Evolutionary conservation across 1,140 invertebrate species (phyloP).

Genomic region (Armadillidium nasatum): DNA sequence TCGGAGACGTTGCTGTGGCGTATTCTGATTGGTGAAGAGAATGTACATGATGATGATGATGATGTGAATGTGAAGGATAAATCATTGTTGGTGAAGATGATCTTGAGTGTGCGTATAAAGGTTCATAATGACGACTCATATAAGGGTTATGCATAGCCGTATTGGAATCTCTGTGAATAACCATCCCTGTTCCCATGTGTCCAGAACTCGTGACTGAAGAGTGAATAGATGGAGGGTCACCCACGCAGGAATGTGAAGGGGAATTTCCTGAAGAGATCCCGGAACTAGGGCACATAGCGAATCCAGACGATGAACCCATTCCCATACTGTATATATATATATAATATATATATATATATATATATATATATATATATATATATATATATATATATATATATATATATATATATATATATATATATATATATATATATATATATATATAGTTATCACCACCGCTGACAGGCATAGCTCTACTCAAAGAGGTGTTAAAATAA

Average conservation of each 20-base stretch:
- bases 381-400: too few species aligned
- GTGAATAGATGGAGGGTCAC: neutral
- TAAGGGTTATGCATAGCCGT: neutral
- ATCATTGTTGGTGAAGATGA: neutral
- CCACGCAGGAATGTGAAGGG: neutral
- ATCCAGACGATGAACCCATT: neutral
- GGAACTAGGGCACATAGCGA: neutral
- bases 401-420: too few species aligned
- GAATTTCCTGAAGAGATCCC: neutral
- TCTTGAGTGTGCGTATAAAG: neutral
- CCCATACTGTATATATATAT: neutral
- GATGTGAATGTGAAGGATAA: neutral
- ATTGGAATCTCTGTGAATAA: neutral
- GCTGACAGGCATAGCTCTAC: too few species aligned
- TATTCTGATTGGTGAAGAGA: neutral
- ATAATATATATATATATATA: neutral
- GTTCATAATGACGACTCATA: neutral
- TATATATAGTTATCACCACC: too few species aligned
- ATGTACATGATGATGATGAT: neutral
- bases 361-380: too few species aligned
- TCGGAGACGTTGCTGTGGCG: neutral
- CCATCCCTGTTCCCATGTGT: neutral
- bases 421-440: too few species aligned
- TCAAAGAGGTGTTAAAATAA: too few species aligned
- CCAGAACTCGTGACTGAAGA: neutral